Evolutionary conservation across 1,140 invertebrate species (phyloP), one percentile per base, ranked within the genome.

Genomic region (Theocolax elegans): DNA sequence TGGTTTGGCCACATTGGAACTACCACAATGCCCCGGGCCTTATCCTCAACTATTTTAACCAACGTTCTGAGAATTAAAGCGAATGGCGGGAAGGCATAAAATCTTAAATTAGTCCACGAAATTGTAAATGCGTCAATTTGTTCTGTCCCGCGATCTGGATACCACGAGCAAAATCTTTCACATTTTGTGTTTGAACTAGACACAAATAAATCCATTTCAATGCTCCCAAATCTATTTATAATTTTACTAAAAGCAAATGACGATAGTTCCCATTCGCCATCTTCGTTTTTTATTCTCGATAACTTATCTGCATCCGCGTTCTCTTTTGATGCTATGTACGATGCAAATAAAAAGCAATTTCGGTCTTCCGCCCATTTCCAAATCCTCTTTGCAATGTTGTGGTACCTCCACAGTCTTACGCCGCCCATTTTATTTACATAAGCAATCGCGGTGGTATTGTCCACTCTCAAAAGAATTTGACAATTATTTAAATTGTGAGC

Each of bases 401-500:
- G 65, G 12, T 65, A 56, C 17, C 51, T 12, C 3, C 17, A 17
- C 19, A 56, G 63, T 53, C 25, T 38, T 10, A 62, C 21, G 6
- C 40, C 42, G 4, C 59, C 42, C 42, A 63, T 63, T 27, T 49
- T 58, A 49, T 67, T 59, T 2, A 67, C n/a, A 27, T 59, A 67
- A 12, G 53, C 17, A 7, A 67, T 46, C 13, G 54, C 66, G 4
- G 66, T 67, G 2, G 54, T 67, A 29, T 67, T 67, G 42, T 48
- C 66, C 3, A 59, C n/a, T n/a, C n/a, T n/a, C n/a, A n/a, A n/a
- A n/a, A n/a, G n/a, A n/a, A n/a, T n/a, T n/a, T n/a, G n/a, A 25
- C 17, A 19, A 40, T 76, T 62, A 29, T 9, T 44, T 29, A 31
- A 1, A 46, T 79, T 53, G 3, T 31, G 62, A 21, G 75, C 79